Percentiles rank a stretch among this genome's conserved stretches.
phyloP scores from a whole-genome alignment of 1,140 invertebrate genomes.

The Drosophila pseudoananassae region DNA sequence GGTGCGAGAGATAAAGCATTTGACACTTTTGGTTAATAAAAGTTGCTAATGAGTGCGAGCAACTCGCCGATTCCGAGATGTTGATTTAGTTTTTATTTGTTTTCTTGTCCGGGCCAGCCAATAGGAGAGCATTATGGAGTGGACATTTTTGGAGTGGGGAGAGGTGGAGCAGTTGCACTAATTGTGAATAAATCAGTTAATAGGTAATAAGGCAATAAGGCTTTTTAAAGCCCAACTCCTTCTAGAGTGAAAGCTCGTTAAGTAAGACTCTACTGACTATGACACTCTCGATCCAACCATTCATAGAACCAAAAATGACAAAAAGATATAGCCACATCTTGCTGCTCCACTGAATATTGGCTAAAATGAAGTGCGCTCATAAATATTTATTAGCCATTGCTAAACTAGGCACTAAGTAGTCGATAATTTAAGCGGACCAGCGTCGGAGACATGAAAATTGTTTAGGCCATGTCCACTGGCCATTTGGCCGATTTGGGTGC shows the following conservation, averaged over 20 bases:
- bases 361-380: constrained; percentile 70
- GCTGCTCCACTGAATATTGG: constrained; percentile 43
- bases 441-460: constrained; percentile 54
- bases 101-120: constrained; percentile 33
- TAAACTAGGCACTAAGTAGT: constrained; percentile 77
- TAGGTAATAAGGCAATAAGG: background rate
- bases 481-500: constrained; percentile 42
- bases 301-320: constrained; percentile 44
- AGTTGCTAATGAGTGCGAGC: constrained; percentile 67
- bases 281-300: constrained; percentile 32
- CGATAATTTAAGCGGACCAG: constrained; percentile 64
- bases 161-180: constrained; percentile 18
- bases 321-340: constrained; percentile 11
- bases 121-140: constrained; percentile 29
- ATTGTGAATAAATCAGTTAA: constrained; percentile 21
- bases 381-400: constrained; percentile 75
- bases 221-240: background rate
- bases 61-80: constrained; percentile 58
- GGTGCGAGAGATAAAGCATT: constrained; percentile 48
- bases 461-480: constrained; percentile 43
- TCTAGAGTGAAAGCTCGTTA: background rate
- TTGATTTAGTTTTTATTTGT: constrained; percentile 34
- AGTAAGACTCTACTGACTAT: background rate
- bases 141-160: constrained; percentile 1
- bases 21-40: constrained; percentile 77